Percentiles rank a stretch among this genome's conserved stretches.
These are phyloP conservation scores for Acronicta leporina DNA, from an alignment of 2,888 invertebrate genomes.

Conservation along the genomic window DNA sequence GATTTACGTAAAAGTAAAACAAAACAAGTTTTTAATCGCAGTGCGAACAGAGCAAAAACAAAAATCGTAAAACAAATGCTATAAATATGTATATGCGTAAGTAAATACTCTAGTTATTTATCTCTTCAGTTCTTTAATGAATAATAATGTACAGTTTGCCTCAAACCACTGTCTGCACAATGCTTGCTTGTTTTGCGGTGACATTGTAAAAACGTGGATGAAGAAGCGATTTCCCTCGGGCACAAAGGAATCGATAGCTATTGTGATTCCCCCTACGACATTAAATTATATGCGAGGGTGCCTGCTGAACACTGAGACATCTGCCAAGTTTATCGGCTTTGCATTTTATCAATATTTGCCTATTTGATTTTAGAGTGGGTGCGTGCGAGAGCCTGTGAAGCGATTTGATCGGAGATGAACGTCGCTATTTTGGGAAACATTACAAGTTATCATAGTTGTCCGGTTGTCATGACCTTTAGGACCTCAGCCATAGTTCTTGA, in stretches of 20 bases:
- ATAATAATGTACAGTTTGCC: conserved; percentile 56
- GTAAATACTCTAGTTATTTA: conserved; percentile 53
- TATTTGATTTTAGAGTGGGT: conserved; percentile 76
- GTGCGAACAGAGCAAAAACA: conserved; percentile 26
- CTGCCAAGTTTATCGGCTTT: conserved; percentile 79
- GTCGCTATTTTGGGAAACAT: conserved; percentile 20
- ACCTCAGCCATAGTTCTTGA: background rate
- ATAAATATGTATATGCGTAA: conserved; percentile 50
- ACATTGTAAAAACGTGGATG: conserved; percentile 70
- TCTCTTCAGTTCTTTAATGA: conserved; percentile 46
- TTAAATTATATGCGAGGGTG: conserved; percentile 82
- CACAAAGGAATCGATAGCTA: conserved; percentile 81
- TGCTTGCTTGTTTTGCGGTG: conserved; percentile 68
- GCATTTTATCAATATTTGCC: conserved; percentile 82
- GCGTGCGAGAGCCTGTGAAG: conserved; percentile 48
- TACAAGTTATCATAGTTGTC: conserved; percentile 8
- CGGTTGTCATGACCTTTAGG: conserved; percentile 17
- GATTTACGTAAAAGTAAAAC: conserved; percentile 7
- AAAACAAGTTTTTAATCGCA: conserved; percentile 20
- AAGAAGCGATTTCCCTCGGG: conserved; percentile 74
- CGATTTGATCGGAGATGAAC: conserved; percentile 33
- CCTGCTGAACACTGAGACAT: conserved; percentile 71
- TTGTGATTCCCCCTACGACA: conserved; percentile 81
- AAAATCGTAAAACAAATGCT: conserved; percentile 30
- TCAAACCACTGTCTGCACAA: conserved; percentile 36